Evolutionary conservation across 1,140 invertebrate species (phyloP).

Genomic region (Drosophila sproati): DNA sequence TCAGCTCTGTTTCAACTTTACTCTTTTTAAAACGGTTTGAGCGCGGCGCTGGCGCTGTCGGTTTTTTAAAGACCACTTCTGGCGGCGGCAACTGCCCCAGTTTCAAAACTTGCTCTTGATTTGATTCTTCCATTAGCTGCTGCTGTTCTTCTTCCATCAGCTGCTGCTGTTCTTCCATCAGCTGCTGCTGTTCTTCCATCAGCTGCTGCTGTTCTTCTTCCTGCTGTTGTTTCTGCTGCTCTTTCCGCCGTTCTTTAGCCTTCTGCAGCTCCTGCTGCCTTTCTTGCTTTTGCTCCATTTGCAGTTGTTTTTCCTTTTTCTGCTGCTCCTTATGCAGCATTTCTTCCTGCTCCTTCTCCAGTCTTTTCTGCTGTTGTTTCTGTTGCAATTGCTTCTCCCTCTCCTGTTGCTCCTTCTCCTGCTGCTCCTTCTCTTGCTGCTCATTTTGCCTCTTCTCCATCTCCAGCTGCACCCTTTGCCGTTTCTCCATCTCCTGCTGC

Average conservation of each 20-base stretch:
- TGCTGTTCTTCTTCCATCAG: neutral
- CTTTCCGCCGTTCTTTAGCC: too few species aligned
- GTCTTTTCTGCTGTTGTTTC: neutral
- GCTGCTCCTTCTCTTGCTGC: neutral
- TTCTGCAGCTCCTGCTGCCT: neutral
- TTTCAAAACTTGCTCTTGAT: neutral
- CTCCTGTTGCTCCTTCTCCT: neutral
- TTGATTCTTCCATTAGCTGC: neutral
- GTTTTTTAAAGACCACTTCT: conserved; percentile 66
- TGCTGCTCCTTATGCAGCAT: neutral
- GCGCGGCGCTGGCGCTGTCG: conserved; percentile 45
- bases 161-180: neutral
- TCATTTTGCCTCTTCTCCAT: too few species aligned
- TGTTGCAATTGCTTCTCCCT: neutral
- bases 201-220: neutral
- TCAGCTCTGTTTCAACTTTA: conserved; percentile 19
- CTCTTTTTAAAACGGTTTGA: conserved; percentile 10
- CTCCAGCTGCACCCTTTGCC: neutral
- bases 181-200: neutral
- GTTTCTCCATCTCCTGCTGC: neutral
- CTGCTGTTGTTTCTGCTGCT: neutral
- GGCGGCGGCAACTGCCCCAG: neutral
- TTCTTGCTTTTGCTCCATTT: neutral
- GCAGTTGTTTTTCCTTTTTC: neutral
- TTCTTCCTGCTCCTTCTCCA: neutral